Evolutionary conservation across 1,140 invertebrate genomes (phyloP).

Genomic region (Sycophaga agraensis): DNA sequence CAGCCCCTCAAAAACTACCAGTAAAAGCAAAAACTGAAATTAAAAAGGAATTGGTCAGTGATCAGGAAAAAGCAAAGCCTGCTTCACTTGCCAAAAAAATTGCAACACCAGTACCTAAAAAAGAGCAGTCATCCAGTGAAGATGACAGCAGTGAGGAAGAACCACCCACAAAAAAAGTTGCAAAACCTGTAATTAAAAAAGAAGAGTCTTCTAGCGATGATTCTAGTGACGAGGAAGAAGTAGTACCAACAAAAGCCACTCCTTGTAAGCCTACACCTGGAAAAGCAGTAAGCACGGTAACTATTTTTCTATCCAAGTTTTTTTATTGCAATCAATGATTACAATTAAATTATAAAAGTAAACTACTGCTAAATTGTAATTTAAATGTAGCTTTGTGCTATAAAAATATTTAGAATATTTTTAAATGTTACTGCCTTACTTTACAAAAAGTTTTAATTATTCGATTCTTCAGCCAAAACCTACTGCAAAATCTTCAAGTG

Average conservation of each 20-base stretch:
- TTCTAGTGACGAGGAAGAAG: conserved; percentile 34
- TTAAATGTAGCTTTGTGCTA: neutral
- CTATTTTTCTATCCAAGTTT: neutral
- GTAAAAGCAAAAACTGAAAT: conserved; percentile 8
- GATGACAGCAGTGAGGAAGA: conserved; percentile 37
- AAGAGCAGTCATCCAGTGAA: conserved; percentile 28
- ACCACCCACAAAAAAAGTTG: conserved; percentile 23
- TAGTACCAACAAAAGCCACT: conserved; percentile 19
- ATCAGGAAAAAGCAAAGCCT: conserved; percentile 39
- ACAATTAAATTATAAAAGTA: neutral
- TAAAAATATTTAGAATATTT: neutral
- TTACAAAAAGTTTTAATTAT: neutral
- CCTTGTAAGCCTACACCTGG: conserved; percentile 4
- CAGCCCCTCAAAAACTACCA: neutral
- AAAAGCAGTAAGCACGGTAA: conserved; percentile 8
- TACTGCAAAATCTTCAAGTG: conserved; percentile 21
- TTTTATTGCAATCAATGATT: neutral
- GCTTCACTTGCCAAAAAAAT: conserved; percentile 27
- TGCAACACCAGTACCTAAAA: neutral
- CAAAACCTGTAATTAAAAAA: conserved; percentile 16
- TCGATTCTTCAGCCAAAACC: conserved; percentile 11
- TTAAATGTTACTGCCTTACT: neutral
- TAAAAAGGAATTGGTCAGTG: conserved; percentile 40
- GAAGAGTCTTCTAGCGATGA: conserved; percentile 43
- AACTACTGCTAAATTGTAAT: neutral